phyloP scores from a whole-genome alignment of 2,113 vertebrate genomes.

The Syrrhaptes paradoxus region DNA sequence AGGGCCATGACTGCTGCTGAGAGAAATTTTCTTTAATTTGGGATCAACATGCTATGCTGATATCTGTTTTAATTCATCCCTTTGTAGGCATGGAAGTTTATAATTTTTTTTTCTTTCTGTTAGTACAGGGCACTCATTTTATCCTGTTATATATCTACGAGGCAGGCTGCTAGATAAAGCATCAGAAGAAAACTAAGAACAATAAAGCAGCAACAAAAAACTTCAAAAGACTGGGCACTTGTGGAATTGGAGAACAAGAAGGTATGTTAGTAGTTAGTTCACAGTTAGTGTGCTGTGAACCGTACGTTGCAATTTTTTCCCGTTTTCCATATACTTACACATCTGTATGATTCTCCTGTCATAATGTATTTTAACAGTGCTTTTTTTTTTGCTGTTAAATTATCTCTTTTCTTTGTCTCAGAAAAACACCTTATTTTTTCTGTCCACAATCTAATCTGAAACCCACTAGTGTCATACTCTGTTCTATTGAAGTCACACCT shows the following conservation, averaged over 20 bases:
- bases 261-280: background rate
- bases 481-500: background rate
- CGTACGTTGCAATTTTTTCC: rapidly evolving
- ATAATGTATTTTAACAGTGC: background rate
- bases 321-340: background rate
- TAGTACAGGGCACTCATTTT: background rate
- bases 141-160: background rate
- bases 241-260: background rate
- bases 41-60: background rate
- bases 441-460: background rate
- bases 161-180: background rate
- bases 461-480: background rate
- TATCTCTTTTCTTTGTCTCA: background rate
- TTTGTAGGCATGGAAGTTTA: background rate
- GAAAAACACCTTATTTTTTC: background rate
- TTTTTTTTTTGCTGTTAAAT: background rate
- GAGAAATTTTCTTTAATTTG: background rate
- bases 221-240: background rate
- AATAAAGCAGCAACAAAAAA: background rate
- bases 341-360: background rate
- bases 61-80: background rate
- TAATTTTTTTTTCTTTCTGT: background rate
- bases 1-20: background rate
- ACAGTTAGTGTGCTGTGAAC: background rate
- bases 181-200: background rate